Conservation (phyloP, 2,888 invertebrate species). For the Calameuta filiformis region DNA sequence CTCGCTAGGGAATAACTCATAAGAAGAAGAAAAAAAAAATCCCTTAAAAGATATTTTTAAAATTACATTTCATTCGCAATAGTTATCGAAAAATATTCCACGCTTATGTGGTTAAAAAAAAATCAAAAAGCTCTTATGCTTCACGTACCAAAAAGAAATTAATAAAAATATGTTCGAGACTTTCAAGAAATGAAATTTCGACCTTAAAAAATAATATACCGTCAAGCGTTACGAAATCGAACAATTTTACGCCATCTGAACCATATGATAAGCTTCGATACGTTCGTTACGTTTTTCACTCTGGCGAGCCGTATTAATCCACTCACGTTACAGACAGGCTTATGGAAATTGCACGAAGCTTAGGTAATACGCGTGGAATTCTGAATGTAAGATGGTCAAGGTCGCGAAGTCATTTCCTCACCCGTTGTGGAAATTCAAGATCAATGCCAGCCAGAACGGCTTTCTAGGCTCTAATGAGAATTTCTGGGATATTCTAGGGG, state of each 20-base stretch:
- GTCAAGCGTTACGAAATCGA: neutral
- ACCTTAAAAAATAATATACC: neutral
- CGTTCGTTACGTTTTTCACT: neutral
- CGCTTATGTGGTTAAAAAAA: neutral
- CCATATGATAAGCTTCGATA: neutral
- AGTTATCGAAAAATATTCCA: neutral
- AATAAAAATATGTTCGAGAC: neutral
- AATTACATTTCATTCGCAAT: neutral
- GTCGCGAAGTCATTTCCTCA: conserved; percentile 9
- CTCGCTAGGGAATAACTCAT: neutral
- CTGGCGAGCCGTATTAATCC: neutral
- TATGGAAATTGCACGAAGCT: conserved; percentile 32
- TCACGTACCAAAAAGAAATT: neutral
- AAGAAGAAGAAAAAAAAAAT: neutral
- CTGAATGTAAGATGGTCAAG: conserved; percentile 25
- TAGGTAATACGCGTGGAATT: neutral
- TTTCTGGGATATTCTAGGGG: conserved; percentile 50
- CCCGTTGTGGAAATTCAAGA: conserved; percentile 25
- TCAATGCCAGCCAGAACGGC: conserved; percentile 34
- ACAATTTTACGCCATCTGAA: neutral
- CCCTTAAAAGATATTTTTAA: neutral
- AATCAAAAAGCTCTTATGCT: neutral
- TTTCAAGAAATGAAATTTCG: neutral
- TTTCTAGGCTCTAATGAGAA: conserved; percentile 47
- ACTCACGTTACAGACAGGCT: neutral